These are phyloP conservation scores for Pristionchus exspectatus DNA, from an alignment of 2,888 invertebrate species.

Conservation along the genomic window DNA sequence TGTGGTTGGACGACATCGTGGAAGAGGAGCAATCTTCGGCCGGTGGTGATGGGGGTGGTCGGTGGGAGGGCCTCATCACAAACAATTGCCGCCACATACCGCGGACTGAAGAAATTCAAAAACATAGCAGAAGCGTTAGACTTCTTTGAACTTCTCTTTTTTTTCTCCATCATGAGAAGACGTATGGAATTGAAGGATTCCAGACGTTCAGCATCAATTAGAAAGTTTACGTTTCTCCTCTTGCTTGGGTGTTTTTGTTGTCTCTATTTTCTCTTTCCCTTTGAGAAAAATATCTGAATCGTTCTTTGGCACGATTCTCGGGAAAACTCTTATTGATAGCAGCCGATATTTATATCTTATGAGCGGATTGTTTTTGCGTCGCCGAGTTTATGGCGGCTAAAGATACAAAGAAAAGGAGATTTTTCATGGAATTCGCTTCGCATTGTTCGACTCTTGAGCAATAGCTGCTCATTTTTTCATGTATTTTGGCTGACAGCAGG, in stretches of 20 bases:
- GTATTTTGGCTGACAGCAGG: background rate
- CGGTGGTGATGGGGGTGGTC: no score
- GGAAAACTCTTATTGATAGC: background rate
- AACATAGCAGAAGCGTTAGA: no score
- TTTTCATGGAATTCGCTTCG: background rate
- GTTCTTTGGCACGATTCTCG: background rate
- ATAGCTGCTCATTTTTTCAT: background rate
- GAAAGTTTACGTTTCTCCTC: background rate
- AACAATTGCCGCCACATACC: no score
- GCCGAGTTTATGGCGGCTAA: background rate
- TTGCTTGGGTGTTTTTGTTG: background rate
- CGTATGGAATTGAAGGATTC: no score
- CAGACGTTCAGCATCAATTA: no score
- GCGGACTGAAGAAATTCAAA: no score
- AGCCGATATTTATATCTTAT: background rate
- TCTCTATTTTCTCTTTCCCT: background rate
- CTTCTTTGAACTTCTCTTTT: no score
- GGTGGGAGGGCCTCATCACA: no score
- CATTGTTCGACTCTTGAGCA: background rate
- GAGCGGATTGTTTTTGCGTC: background rate
- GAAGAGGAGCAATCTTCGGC: no score
- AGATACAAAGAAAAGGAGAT: background rate
- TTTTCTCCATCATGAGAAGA: no score
- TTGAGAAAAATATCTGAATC: background rate
- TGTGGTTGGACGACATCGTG: no score